Evolutionary conservation across 1,140 invertebrate species (phyloP), one percentile per base, ranked within the genome.

Genomic region (Anastatus disparis): DNA sequence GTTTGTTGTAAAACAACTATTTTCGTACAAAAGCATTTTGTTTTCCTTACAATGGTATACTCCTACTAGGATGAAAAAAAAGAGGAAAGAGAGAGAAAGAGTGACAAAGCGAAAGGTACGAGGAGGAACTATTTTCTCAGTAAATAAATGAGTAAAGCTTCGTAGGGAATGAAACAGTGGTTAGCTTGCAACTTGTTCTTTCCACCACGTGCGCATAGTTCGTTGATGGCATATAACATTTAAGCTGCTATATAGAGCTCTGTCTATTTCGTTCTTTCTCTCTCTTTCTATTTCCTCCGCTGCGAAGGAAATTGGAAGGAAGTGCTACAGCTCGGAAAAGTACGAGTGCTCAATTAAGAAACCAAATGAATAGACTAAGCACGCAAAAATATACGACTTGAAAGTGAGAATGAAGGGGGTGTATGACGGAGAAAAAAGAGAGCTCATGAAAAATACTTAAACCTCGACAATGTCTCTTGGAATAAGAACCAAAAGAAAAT

Each of bases 281-380:
- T n/a, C n/a, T n/a, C n/a, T n/a, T n/a, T n/a, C n/a, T n/a, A n/a
- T n/a, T n/a, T n/a, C n/a, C n/a, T n/a, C n/a, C n/a, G n/a, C n/a
- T n/a, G 26, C 2, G 13, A 6, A 24, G 52, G 17, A 66, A 40
- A 66, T 66, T 56, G 26, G 40, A 58, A 31, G 40, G n/a, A 65
- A 55, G 50, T 52, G 61, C 46, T 12, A 10, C 20, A 8, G 52
- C 53, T 56, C 24, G 52, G 40, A 66, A 44, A 66, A 29, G 40
- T 17, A 66, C 40, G 27, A 46, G 42, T 29, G 66, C 66, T 61
- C 46, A 69, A 69, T 69, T 59, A 69, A 69, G 56, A 7, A 22
- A 35, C 44, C 66, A 69, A 69, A 69, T 69, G 56, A 68, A 68
- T 68, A 59, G 65, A 59, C 44, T 29, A 24, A 50, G 29, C 55